phyloP scores from a whole-genome alignment of 2,113 vertebrate species.

The Bos taurus region DNA sequence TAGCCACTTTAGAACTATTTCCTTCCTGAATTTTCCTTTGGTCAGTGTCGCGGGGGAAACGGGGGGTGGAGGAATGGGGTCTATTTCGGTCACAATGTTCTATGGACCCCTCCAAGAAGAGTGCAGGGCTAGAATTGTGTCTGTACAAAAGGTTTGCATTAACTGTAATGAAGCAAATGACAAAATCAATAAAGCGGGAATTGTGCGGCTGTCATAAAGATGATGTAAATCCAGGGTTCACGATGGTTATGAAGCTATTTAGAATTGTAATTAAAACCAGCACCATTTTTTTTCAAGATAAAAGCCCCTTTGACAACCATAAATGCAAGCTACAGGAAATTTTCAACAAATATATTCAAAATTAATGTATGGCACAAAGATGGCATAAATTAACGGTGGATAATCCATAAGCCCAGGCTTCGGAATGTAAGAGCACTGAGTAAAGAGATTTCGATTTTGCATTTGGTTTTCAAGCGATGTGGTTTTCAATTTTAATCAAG shows the following conservation, averaged over 20 bases:
- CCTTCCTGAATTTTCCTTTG: conserved; percentile 48
- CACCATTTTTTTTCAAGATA: conserved; percentile 79
- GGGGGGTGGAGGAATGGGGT: not conserved
- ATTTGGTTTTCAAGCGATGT: conserved; percentile 72
- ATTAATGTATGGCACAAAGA: conserved; percentile 79
- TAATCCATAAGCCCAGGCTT: conserved; percentile 74
- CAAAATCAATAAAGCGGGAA: conserved; percentile 87
- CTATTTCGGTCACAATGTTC: conserved; percentile 67
- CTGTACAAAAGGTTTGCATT: conserved; percentile 79
- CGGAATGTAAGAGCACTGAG: conserved; percentile 65
- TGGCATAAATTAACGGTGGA: conserved; percentile 77
- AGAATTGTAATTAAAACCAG: conserved; percentile 87
- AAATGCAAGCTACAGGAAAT: conserved; percentile 83
- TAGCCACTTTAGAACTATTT: conserved; percentile 52
- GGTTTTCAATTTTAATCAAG: conserved; percentile 80
- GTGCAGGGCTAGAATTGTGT: conserved; percentile 53
- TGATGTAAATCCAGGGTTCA: conserved; percentile 86
- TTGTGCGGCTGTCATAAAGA: conserved; percentile 83
- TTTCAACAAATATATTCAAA: conserved; percentile 83
- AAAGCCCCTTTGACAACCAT: conserved; percentile 82
- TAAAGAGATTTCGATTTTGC: conserved; percentile 78
- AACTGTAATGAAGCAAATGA: conserved; percentile 84
- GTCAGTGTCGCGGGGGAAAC: conserved; percentile 58
- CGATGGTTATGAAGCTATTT: conserved; percentile 84
- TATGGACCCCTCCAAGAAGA: conserved; percentile 65